phyloP scores from a whole-genome alignment of 2,113 vertebrate species.

The Eurystomus gularis region DNA sequence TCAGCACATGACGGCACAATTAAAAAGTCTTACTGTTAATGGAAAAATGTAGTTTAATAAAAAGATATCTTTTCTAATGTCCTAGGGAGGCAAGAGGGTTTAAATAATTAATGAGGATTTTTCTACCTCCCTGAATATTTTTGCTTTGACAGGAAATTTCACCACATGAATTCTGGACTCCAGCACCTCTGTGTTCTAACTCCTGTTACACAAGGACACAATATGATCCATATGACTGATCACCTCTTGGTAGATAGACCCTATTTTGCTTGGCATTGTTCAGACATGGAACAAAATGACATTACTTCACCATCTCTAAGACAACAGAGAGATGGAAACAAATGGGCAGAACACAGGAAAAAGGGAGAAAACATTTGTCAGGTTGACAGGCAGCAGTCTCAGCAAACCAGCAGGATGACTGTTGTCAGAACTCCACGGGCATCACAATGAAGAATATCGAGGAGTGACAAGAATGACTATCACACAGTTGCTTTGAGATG shows the following conservation, averaged over 20 bases:
- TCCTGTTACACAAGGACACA: background rate
- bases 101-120: background rate
- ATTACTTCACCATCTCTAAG: background rate
- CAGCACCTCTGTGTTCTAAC: background rate
- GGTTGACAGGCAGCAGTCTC: slow-evolving; percentile 6
- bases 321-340: slow-evolving; percentile 31
- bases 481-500: background rate
- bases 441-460: background rate
- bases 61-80: background rate
- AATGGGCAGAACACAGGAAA: background rate
- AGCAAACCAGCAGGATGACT: background rate
- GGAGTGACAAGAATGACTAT: background rate
- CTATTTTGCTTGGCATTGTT: background rate
- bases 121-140: background rate
- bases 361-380: background rate
- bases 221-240: background rate
- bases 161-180: background rate
- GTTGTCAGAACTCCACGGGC: background rate
- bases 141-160: background rate
- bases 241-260: background rate
- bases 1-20: slow-evolving; percentile 5
- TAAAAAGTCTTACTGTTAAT: slow-evolving; percentile 1
- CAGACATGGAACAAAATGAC: background rate
- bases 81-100: background rate
- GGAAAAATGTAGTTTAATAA: background rate